Conservation (phyloP, 2,888 invertebrate genomes). For the Octodonta nipae region DNA sequence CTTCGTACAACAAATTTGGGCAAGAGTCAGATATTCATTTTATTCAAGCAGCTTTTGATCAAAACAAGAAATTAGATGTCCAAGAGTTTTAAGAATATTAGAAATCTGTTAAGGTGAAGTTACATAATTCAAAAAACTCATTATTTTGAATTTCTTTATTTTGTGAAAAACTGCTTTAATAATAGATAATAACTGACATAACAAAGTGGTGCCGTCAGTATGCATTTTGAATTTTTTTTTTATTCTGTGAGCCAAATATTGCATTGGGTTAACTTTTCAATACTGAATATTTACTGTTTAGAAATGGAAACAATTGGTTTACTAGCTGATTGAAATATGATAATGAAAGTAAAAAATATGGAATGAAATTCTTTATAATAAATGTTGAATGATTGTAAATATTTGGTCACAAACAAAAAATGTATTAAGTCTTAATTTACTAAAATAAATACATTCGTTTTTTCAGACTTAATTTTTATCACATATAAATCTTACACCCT, state of each 20-base stretch:
- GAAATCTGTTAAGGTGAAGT: background rate
- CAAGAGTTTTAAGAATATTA: background rate
- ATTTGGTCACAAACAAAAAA: constrained; percentile 1
- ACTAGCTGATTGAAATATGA: background rate
- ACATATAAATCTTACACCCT: constrained; percentile 6
- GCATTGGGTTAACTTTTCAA: too few relatives aligned
- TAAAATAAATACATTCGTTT: constrained; percentile 2
- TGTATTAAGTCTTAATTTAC: background rate
- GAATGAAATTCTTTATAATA: background rate
- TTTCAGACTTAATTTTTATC: constrained; percentile 6
- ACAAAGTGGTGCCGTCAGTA: background rate
- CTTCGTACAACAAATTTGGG: constrained; percentile 13
- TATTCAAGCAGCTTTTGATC: too few relatives aligned
- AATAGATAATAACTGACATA: background rate
- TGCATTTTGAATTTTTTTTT: background rate
- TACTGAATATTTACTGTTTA: too few relatives aligned
- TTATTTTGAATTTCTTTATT: background rate
- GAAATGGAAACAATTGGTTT: constrained; percentile 2
- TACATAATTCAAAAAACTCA: background rate
- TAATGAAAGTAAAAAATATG: constrained; percentile 2
- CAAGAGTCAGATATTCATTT: constrained; percentile 10
- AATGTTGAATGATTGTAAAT: background rate
- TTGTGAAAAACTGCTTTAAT: background rate
- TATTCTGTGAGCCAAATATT: background rate
- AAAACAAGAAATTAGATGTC: too few relatives aligned